Percentiles rank a stretch among this genome's conserved stretches.
Evolutionary conservation across 1,140 invertebrate species (phyloP).

Genomic region (Periplaneta americana): DNA sequence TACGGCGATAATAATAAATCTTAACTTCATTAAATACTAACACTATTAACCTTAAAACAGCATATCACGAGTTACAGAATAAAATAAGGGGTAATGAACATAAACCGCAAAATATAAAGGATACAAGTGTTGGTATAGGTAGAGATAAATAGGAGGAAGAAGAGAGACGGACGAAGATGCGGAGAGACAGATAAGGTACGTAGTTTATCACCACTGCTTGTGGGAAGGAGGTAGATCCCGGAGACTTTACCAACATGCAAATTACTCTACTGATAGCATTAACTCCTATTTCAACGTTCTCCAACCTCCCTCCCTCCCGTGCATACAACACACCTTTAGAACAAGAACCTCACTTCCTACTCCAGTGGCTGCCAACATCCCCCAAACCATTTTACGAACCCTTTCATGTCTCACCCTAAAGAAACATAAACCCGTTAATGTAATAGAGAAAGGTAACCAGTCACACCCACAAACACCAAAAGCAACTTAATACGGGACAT

Average conservation of each 20-base stretch:
- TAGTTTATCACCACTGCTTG: neutral
- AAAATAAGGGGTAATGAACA: neutral
- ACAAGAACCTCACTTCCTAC: neutral
- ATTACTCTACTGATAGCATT: neutral
- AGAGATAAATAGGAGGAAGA: neutral
- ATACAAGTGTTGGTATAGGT: neutral
- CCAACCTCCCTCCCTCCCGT: neutral
- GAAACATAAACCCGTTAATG: neutral
- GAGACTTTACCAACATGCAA: neutral
- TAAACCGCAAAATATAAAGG: neutral
- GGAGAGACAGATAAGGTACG: neutral
- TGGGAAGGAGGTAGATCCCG: neutral
- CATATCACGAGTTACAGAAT: neutral
- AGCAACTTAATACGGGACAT: neutral
- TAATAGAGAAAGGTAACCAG: neutral
- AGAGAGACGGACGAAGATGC: neutral
- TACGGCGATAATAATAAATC: neutral
- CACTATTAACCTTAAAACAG: neutral
- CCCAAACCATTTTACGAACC: no score
- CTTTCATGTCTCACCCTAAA: no score
- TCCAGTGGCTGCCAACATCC: neutral
- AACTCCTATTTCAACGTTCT: neutral
- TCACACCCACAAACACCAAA: neutral
- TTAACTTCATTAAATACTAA: neutral
- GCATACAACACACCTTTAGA: neutral